Evolutionary conservation across 2,888 invertebrate species (phyloP), one percentile per base, ranked within the genome.

Genomic region (Pemphredon lugubris): DNA sequence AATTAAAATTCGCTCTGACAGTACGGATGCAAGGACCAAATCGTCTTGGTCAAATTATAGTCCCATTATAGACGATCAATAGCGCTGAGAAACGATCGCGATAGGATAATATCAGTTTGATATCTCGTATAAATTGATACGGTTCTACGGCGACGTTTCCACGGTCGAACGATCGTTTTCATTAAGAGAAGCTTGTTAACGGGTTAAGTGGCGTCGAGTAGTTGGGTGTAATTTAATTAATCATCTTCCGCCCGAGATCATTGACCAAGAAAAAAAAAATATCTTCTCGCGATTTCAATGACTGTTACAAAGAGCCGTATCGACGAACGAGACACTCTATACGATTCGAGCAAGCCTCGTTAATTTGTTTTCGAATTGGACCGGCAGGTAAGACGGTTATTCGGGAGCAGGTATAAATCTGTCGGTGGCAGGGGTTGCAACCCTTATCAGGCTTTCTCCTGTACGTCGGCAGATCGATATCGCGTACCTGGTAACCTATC

Each of bases 401-500:
- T 76, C 69, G 58, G 68, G 73, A 48, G 65, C 60, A 34, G 68
- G 71, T 78, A 84, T 86, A 85, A 86, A 86, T 86, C 84, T 86
- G 84, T 71, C 75, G 64, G 74, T 66, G 68, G 71, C 80, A 82
- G 75, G 60, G 69, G 60, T 69, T 68, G 73, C 78, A 82, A 79
- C 81, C 87, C 87, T 88, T 87, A 88, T 88, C 87, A 85, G 83
- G 58, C 50, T 72, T 59, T 54, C 51, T 70, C 60, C 47, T 82
- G 54, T 55, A 47, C 61, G 75, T 73, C 61, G 73, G 75, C 76
- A 87, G 86, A 86, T 86, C 87, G 86, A 87, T 86, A 86, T 86
- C 84, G 81, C 75, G 76, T 79, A 77, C 81, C 81, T 77, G 83
- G 77, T 86, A 84, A 84, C 87, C 85, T 82, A 85, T 84, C 85